A percentile compares a stretch with the other conserved stretches of the same genome.
Conservation (phyloP, 2,888 invertebrate genomes). For the Steinernema hermaphroditum region DNA sequence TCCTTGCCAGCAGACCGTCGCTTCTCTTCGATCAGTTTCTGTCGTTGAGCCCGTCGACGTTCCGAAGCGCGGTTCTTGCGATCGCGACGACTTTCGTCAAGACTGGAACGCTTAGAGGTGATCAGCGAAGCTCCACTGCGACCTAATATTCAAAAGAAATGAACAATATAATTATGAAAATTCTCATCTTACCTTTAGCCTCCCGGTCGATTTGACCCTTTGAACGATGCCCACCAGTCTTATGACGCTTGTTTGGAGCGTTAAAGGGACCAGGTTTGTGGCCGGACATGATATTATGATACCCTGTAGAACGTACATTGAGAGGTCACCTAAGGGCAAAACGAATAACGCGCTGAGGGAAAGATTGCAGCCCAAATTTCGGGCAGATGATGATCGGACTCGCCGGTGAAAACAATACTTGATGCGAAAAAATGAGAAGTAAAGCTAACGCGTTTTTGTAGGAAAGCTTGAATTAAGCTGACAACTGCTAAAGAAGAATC, state of each 20-base stretch:
- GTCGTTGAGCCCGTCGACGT: constrained; percentile 39
- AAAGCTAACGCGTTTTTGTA: too few species aligned
- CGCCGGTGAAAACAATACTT: too few species aligned
- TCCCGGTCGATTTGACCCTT: constrained; percentile 75
- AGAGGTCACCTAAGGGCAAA: too few species aligned
- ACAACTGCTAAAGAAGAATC: too few species aligned
- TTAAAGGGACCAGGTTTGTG: constrained; percentile 78
- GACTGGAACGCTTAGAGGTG: background rate
- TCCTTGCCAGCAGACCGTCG: constrained; percentile 37
- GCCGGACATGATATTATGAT: background rate
- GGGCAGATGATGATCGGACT: too few species aligned
- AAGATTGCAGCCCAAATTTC: too few species aligned
- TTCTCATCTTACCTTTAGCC: constrained; percentile 40
- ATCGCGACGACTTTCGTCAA: constrained; percentile 26
- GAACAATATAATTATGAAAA: background rate
- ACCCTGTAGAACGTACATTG: too few species aligned
- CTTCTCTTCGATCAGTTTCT: constrained; percentile 36
- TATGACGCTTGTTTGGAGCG: constrained; percentile 89
- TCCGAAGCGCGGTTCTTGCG: constrained; percentile 32
- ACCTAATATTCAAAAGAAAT: background rate
- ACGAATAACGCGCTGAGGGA: too few species aligned
- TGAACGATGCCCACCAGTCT: constrained; percentile 85
- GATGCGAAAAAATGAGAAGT: too few species aligned
- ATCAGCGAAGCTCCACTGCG: background rate
- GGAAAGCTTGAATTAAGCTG: too few species aligned